Base-by-base conservation (phyloP, 2,797 vertebrate species). In the Hoplostethus mediterraneus region DNA sequence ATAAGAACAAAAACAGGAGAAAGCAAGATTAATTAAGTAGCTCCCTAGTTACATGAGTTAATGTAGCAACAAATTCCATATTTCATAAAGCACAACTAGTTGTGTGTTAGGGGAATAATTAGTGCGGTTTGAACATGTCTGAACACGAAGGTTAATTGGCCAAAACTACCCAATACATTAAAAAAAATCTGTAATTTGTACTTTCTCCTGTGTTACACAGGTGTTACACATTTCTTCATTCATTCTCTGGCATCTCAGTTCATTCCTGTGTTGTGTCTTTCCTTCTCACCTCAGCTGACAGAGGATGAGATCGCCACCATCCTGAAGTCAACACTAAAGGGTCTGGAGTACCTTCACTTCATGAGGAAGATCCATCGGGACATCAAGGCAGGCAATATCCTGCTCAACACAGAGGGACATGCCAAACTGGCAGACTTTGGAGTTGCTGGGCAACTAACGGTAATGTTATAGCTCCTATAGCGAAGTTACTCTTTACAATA, bases 361-460 rank as follows among this genome's bases (percentile, higher is more conserved):
- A 99, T 99, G 98, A 97, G 98, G 90, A 99, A 99, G 94, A 99
- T 99, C 89, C 98, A 99, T 82, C 94, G 98, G 81, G 98, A 99
- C 91, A 99, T 99, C 88, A 99, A 99, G 91, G 98, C 98, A 79
- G 98, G 98, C 75, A 99, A 99, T 89, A 99, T 99, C 86, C 96
- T 99, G 40, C 97, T 99, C 71, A 99, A 99, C 88, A 99, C 98
- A 0, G 98, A 99, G 84, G 98, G 98, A 13, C 98, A 99, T 31
- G 98, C 97, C 79, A 99, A 99, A 87, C 92, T 99, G 79, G 98
- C 98, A 40, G 98, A 99, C 90, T 99, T 99, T 81, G 98, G 98
- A 85, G 98, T 99, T 69, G 98, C 98, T 73, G 98, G 98, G 66
- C 98, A 99, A 76, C 90, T 99, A 75, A 99, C 98, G 79, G 98